Evolutionary conservation across 1,140 invertebrate genomes (phyloP).

Genomic region (Drosophila sucinea): DNA sequence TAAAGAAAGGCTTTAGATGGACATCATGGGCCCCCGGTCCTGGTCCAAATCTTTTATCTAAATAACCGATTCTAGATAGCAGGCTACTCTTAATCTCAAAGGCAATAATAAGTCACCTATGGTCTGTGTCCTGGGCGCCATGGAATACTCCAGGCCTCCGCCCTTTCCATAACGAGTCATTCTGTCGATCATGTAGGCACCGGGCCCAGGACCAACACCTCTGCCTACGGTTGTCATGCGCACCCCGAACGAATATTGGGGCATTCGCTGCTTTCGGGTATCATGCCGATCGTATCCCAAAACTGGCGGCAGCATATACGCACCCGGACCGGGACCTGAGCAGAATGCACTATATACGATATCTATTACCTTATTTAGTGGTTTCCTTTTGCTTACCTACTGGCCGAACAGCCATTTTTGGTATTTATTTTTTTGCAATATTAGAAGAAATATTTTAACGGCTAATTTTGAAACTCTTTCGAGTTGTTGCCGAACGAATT

Average conservation of each 20-base stretch:
- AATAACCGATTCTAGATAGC: not conserved
- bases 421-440: constrained; percentile 56
- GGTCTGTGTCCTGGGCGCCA: constrained; percentile 57
- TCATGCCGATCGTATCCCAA: constrained; percentile 86
- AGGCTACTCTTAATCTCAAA: not conserved
- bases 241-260: constrained; percentile 85
- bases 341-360: too few species aligned
- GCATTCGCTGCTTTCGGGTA: constrained; percentile 84
- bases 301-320: constrained; percentile 85
- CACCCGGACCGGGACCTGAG: constrained; percentile 86
- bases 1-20: constrained; percentile 83
- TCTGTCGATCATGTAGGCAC: constrained; percentile 65
- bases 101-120: constrained; percentile 33
- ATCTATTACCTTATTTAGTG: too few species aligned
- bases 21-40: constrained; percentile 85
- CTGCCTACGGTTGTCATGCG: constrained; percentile 46
- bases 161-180: constrained; percentile 66
- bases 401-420: constrained; percentile 49
- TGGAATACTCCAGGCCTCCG: constrained; percentile 71
- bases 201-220: constrained; percentile 65
- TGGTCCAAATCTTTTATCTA: constrained; percentile 79
- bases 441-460: constrained; percentile 52
- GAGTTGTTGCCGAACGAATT: constrained; percentile 54
- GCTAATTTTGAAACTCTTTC: constrained; percentile 56
- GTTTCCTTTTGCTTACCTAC: constrained; percentile 46